Conservation (phyloP, 2,888 invertebrate species). For the Caenorhabditis becei region DNA sequence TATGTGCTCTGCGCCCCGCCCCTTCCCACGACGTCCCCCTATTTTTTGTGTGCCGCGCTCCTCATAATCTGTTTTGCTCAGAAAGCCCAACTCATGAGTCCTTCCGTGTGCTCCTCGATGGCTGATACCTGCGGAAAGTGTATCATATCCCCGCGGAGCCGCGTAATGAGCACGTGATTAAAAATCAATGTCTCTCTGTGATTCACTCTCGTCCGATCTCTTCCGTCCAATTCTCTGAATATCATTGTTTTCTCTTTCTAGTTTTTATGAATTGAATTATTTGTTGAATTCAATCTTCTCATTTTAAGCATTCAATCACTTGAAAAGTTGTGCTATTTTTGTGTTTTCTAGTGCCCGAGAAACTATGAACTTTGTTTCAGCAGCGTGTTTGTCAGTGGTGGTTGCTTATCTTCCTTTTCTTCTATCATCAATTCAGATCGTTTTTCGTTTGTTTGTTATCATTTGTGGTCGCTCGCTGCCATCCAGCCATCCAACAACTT, state of each 20-base stretch:
- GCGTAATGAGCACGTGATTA: neutral
- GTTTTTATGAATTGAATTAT: no score
- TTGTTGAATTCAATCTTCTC: no score
- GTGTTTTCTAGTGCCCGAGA: no score
- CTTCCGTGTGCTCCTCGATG: neutral
- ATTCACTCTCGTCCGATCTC: no score
- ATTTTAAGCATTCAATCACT: no score
- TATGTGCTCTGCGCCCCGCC: constrained; percentile 31
- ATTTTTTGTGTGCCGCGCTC: constrained; percentile 36
- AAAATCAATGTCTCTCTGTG: neutral
- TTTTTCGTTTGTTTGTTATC: constrained; percentile 30
- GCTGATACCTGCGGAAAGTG: constrained; percentile 19
- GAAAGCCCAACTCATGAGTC: constrained; percentile 13
- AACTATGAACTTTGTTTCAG: constrained; percentile 9
- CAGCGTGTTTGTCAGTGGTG: constrained; percentile 13
- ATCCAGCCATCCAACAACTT: constrained; percentile 14
- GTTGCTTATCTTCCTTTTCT: constrained; percentile 8
- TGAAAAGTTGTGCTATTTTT: no score
- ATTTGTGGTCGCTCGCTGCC: constrained; percentile 11
- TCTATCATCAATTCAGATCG: neutral
- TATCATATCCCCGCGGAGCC: constrained; percentile 11
- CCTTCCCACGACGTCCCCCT: constrained; percentile 22
- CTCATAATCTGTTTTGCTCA: constrained; percentile 50
- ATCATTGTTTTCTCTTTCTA: no score
- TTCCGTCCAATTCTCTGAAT: no score